Percentiles rank a stretch among this genome's conserved stretches.
Evolutionary conservation across 2,888 invertebrate genomes (phyloP).

Genomic region (Hypomecis atomaria): DNA sequence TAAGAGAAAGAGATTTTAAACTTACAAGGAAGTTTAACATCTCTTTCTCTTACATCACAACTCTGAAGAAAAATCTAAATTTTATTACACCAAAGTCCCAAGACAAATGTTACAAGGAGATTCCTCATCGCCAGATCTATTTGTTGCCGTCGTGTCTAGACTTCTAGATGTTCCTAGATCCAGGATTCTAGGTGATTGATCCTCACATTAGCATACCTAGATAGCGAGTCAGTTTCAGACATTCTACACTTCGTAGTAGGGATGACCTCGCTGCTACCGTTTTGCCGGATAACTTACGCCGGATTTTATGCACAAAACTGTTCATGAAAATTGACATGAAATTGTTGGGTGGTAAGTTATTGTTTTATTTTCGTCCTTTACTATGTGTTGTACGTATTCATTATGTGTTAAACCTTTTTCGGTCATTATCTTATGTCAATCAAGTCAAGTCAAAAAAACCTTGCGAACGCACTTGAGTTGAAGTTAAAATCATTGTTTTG

Average conservation of each 20-base stretch:
- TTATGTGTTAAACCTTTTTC: too few relatives aligned
- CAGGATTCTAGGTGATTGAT: slow-evolving; percentile 61
- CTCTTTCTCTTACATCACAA: not conserved
- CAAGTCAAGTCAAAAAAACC: too few relatives aligned
- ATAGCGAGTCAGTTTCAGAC: slow-evolving; percentile 44
- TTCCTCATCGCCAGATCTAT: slow-evolving; percentile 50
- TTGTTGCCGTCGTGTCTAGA: slow-evolving; percentile 49
- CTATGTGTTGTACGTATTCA: too few relatives aligned
- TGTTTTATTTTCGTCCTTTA: not conserved
- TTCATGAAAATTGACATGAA: not conserved
- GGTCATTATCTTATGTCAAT: too few relatives aligned
- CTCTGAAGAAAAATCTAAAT: not conserved
- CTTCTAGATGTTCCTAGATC: slow-evolving; percentile 29
- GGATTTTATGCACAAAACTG: too few relatives aligned
- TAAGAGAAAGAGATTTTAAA: too few relatives aligned
- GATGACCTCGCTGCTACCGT: not conserved
- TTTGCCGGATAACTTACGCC: slow-evolving; percentile 15
- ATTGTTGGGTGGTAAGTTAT: not conserved
- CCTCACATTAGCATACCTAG: slow-evolving; percentile 63
- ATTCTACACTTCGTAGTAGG: slow-evolving; percentile 21
- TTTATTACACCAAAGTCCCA: slow-evolving; percentile 8
- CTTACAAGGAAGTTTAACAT: too few relatives aligned
- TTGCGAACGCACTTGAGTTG: too few relatives aligned
- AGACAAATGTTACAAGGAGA: slow-evolving; percentile 35
- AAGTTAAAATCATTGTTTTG: too few relatives aligned